Base-by-base conservation (phyloP, 2,888 invertebrate genomes). In the Liposcelis brunnea region DNA sequence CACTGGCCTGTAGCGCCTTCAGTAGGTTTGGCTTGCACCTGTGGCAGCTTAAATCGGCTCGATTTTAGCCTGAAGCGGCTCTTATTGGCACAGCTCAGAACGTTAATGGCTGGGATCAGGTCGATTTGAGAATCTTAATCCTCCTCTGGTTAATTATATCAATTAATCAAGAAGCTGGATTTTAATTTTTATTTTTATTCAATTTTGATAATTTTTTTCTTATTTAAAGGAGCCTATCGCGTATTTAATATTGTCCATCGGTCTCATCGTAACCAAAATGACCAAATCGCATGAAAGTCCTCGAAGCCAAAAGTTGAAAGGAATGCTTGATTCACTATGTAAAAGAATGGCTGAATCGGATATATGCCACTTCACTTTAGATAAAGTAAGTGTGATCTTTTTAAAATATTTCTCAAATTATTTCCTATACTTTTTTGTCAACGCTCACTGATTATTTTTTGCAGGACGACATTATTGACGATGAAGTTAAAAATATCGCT, bases 211-310 rank as follows among this genome's bases (percentile, higher is more conserved):
- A 21, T 34, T 26, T 31, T 8, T 4, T 11, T 18, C 3, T n/a
- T 56, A 58, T 47, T 55, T 65, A 2, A 55, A 66, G 55, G 77
- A 77, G 55, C 74, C 75, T 43, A 57, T 77, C 4, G 76, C 73
- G 0, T 65, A 69, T 51, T 58, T 77, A 38, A 59, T 75, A 45
- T 67, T 38, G 45, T 40, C 38, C 40, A 47, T 31, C 19, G 44
- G 11, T 44, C 42, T 38, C 32, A 49, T 12, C 47, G 50, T 36
- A 12, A 34, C 44, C 16, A 40, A 50, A 15, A 43, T 49, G 12
- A 56, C 60, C 33, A n/a, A n/a, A n/a, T n/a, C n/a, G n/a, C 55
- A 54, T 42, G 51, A 48, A 18, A 56, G 56, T 31, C 55, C 56
- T 49, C 49, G 54, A 5, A 58, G 58, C 42, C 54, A 60, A 10